Evolutionary conservation across 2,113 vertebrate species (phyloP).

Genomic region (Albula goreensis): DNA sequence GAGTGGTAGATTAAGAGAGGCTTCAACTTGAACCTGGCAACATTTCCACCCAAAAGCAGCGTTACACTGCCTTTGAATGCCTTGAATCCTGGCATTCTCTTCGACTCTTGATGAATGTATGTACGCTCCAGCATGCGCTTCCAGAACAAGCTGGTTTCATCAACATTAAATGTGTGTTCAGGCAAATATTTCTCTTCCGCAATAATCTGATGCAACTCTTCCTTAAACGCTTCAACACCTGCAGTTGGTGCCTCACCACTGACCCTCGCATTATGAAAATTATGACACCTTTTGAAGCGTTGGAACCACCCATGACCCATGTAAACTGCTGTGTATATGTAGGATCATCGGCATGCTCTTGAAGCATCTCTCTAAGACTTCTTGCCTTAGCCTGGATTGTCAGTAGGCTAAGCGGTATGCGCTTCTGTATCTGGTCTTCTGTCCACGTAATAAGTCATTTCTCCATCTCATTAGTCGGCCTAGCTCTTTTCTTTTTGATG

Average conservation of each 20-base stretch:
- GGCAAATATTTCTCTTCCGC: no score
- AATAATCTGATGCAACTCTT: no score
- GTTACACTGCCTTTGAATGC: slow-evolving; percentile 19
- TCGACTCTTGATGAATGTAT: background rate
- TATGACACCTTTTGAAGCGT: background rate
- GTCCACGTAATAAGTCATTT: slow-evolving; percentile 21
- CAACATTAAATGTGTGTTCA: background rate
- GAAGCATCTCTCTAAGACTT: slow-evolving; percentile 18
- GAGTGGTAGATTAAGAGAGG: slow-evolving; percentile 19
- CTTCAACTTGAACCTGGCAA: slow-evolving; percentile 34
- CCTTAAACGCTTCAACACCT: no score
- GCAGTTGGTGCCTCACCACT: no score
- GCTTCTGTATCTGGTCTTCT: slow-evolving; percentile 16
- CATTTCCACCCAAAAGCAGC: slow-evolving; percentile 24
- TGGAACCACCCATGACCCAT: slow-evolving; percentile 22
- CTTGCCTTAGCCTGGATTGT: slow-evolving; percentile 20
- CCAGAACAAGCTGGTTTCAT: slow-evolving; percentile 1
- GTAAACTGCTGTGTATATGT: background rate
- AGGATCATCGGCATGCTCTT: background rate
- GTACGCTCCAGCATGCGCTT: background rate
- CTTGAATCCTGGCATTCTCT: slow-evolving; percentile 9
- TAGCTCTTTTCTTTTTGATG: background rate
- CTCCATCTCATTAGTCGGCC: slow-evolving; percentile 2
- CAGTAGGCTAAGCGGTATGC: background rate
- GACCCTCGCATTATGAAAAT: no score